phyloP scores from a whole-genome alignment of 1,140 invertebrate species.

The Heliconius hermathena region DNA sequence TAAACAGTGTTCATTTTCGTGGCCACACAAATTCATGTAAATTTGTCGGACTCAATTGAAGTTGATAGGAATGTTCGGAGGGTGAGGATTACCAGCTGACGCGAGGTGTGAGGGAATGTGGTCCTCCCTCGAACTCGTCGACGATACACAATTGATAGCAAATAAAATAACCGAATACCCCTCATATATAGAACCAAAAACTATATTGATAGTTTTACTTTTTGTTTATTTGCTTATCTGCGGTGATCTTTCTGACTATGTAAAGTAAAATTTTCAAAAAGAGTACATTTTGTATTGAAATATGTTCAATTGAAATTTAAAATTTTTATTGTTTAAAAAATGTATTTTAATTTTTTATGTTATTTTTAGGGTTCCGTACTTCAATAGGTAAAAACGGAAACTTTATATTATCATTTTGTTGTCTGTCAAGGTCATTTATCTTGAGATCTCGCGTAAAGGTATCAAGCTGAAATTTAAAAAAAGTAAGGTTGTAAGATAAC shows the following conservation, averaged over 20 bases:
- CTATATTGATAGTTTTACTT: not conserved
- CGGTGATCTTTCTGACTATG: not conserved
- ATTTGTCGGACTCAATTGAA: constrained; percentile 81
- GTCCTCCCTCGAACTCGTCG: constrained; percentile 64
- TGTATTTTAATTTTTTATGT: too few relatives aligned
- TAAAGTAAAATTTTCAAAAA: not conserved
- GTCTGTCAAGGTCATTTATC: too few relatives aligned
- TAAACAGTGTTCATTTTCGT: constrained; percentile 24
- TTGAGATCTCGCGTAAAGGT: too few relatives aligned
- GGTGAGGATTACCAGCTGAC: constrained; percentile 77
- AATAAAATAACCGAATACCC: constrained; percentile 58
- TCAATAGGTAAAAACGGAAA: too few relatives aligned
- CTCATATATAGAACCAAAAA: not conserved
- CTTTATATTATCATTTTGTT: too few relatives aligned
- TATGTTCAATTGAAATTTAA: too few relatives aligned
- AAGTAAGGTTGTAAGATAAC: too few relatives aligned
- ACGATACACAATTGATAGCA: constrained; percentile 67
- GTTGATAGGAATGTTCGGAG: constrained; percentile 77
- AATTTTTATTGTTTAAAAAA: too few relatives aligned
- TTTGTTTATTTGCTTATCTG: not conserved
- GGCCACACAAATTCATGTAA: constrained; percentile 69
- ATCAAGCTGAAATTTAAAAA: too few relatives aligned
- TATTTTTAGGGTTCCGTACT: too few relatives aligned
- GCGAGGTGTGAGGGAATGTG: constrained; percentile 79
- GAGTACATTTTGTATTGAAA: too few relatives aligned